Base-by-base conservation (phyloP, 2,113 vertebrate species). In the Sigmodon hispidus region DNA sequence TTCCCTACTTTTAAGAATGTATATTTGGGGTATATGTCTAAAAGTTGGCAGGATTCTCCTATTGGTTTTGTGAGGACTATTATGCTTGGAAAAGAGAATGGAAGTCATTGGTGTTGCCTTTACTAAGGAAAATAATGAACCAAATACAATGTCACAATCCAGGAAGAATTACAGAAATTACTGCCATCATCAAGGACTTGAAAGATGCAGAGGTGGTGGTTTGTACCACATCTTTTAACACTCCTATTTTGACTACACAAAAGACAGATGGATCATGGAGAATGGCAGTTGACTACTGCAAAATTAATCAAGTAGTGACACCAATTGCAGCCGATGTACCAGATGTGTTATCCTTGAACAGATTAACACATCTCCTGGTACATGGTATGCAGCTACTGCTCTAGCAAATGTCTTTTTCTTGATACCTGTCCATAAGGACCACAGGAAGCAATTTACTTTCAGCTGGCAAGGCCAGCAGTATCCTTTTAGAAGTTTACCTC, bases 321-420 rank as follows among this genome's bases (percentile, higher is more conserved):
- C 40, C 80, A 84, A 84, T 63, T 63, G 57, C n/a, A 84, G 26
- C 80, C 63, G 40, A 63, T 84, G 40, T 63, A 84, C 80, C 57
- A 84, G 80, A 45, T 84, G 57, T 63, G 57, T 15, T 63, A 84
- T 31, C 26, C 40, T 63, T 84, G 57, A 84, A 40, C 57, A 84
- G 57, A 84, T 84, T 84, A 84, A 45, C 80, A 84, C 80, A 84
- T 84, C 57, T 84, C 57, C n/a, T 84, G 80, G 80, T 84, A 45
- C 57, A 84, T 84, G 57, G 40, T 61, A 63, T 61, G 8, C 26
- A 84, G 80, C 57, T 84, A 84, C 40, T 63, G 40, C n/a, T 17
- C 3, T 61, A 61, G 57, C n/a, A 83, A 61, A 31, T 61, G 80
- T 24, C 80, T 45, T 29, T 81, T 63, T 45, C n/a, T 84, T 84